These are phyloP conservation scores for Phainopepla nitens DNA, from an alignment of 2,113 vertebrate genomes.

Conservation along the genomic window DNA sequence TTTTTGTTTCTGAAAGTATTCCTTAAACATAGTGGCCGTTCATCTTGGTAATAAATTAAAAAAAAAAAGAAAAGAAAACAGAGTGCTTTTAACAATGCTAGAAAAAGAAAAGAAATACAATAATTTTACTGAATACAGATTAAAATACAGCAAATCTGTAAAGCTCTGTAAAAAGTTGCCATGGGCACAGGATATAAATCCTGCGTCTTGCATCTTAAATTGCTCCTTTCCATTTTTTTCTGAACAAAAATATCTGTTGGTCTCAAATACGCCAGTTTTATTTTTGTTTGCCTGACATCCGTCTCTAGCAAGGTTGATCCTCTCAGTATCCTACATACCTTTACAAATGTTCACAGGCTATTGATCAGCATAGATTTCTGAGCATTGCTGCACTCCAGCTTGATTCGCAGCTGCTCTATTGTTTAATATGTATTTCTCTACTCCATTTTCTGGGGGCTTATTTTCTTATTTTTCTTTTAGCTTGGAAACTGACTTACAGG, in stretches of 20 bases:
- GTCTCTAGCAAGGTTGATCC: not conserved
- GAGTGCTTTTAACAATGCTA: not conserved
- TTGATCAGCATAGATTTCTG: not conserved
- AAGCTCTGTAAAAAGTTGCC: not conserved
- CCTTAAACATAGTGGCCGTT: not conserved
- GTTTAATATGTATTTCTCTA: not conserved
- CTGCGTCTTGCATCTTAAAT: not conserved
- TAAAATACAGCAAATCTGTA: not conserved
- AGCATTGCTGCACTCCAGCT: not conserved
- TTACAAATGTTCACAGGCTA: not conserved
- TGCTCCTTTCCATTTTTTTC: not conserved
- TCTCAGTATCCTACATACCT: not conserved
- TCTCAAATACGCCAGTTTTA: not conserved
- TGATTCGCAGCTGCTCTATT: not conserved
- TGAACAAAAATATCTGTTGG: not conserved
- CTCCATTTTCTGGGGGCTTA: not conserved
- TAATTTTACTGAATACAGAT: not conserved
- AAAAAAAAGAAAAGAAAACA: not conserved
- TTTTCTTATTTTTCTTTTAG: not conserved
- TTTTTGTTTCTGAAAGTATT: not conserved
- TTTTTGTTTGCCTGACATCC: not conserved
- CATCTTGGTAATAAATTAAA: not conserved
- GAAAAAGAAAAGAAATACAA: not conserved
- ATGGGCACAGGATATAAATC: not conserved
- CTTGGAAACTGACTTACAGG: not conserved